Conservation (phyloP, 2,797 vertebrate species). For the Liparis tanakae region DNA sequence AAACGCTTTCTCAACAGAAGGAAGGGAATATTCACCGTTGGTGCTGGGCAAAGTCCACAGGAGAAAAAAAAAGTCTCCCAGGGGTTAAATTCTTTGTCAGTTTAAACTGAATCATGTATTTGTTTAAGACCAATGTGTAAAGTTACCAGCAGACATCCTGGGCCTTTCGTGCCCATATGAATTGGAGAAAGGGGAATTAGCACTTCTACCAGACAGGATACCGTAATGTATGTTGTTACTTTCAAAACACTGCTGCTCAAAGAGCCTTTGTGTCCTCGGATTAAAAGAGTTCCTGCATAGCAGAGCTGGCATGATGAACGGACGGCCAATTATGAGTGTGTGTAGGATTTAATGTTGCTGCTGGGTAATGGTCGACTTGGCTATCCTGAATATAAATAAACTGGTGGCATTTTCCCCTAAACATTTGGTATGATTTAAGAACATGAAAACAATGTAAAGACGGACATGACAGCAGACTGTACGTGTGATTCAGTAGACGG, state of each 20-base stretch:
- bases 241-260: constrained; percentile 76
- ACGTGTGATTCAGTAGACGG: background rate
- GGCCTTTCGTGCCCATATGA: constrained; percentile 40
- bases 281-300: constrained; percentile 55
- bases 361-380: constrained; percentile 32
- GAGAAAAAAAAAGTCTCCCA: constrained; percentile 38
- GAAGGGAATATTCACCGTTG: constrained; percentile 62
- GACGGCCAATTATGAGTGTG: constrained; percentile 47
- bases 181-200: constrained; percentile 41
- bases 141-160: constrained; percentile 60
- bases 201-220: constrained; percentile 57
- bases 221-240: constrained; percentile 69
- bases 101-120: constrained; percentile 63
- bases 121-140: constrained; percentile 58
- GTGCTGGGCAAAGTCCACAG: constrained; percentile 54
- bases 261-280: constrained; percentile 72
- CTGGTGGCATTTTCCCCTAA: background rate
- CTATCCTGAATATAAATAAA: constrained; percentile 28
- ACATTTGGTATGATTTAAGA: background rate
- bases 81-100: constrained; percentile 45
- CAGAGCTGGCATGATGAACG: constrained; percentile 56
- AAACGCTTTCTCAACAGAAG: constrained; percentile 62
- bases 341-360: constrained; percentile 38
- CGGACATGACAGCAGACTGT: background rate
- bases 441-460: background rate